Evolutionary conservation across 2,797 vertebrate genomes (phyloP).

Genomic region (Eupleurogrammus muticus): DNA sequence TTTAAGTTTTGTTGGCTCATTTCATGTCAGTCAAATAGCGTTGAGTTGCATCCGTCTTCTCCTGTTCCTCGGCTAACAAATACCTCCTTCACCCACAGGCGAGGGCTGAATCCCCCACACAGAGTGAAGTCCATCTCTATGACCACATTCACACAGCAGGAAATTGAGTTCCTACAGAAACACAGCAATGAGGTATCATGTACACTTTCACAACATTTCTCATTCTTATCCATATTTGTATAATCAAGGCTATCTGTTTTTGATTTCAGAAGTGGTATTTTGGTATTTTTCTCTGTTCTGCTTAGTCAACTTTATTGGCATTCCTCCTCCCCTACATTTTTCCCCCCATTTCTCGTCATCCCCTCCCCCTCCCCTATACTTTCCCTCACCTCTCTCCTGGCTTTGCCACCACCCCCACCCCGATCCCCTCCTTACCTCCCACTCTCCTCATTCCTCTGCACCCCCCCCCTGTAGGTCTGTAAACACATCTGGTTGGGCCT

Average conservation of each 20-base stretch:
- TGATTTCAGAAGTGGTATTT: constrained; percentile 27
- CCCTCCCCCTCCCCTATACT: constrained; percentile 55
- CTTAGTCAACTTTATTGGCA: constrained; percentile 67
- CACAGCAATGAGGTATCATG: constrained; percentile 94
- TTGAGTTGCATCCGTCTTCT: constrained; percentile 36
- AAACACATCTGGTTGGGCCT: constrained; percentile 99
- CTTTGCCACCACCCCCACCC: constrained; percentile 57
- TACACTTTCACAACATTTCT: constrained; percentile 1
- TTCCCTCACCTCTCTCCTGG: constrained; percentile 61
- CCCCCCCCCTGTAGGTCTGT: constrained; percentile 89
- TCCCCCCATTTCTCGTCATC: constrained; percentile 37
- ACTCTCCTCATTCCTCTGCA: constrained; percentile 58
- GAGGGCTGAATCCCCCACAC: constrained; percentile 97
- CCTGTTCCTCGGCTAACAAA: constrained; percentile 57
- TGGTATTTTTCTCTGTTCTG: constrained; percentile 41
- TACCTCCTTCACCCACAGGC: constrained; percentile 79
- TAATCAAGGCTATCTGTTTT: constrained; percentile 16
- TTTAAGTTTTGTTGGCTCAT: constrained; percentile 4
- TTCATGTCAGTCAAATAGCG: constrained; percentile 21
- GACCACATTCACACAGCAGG: constrained; percentile 98
- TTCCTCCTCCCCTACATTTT: constrained; percentile 56
- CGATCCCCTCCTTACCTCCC: constrained; percentile 43
- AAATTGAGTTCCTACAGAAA: constrained; percentile 98
- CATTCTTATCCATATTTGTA: constrained; percentile 8
- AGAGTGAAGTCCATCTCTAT: constrained; percentile 99